These are phyloP conservation scores for Pampusana beccarii DNA, from an alignment of 2,113 vertebrate genomes.

Conservation along the genomic window DNA sequence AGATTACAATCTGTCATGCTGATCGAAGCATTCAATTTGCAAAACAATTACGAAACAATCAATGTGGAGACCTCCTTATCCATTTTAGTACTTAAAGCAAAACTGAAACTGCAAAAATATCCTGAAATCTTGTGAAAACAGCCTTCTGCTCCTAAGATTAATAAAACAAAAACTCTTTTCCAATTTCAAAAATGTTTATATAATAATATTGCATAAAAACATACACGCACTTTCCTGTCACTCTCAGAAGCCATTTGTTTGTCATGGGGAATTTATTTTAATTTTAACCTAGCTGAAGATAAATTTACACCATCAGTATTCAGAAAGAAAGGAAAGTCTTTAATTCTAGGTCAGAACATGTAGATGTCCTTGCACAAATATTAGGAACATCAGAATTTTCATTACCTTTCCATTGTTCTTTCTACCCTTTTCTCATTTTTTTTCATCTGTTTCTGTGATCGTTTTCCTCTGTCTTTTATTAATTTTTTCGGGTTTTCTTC, in stretches of 20 bases:
- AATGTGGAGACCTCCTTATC: background rate
- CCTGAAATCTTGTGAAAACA: background rate
- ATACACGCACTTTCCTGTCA: background rate
- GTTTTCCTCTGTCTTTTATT: background rate
- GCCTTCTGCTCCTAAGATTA: background rate
- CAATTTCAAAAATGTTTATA: background rate
- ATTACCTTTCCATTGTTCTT: background rate
- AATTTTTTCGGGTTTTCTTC: background rate
- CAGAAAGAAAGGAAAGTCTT: background rate
- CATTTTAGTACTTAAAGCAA: background rate
- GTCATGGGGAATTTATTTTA: background rate
- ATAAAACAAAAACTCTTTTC: background rate
- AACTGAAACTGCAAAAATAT: background rate
- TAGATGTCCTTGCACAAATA: background rate
- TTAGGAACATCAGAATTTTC: background rate
- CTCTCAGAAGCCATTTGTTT: background rate
- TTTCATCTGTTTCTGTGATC: fast-evolving
- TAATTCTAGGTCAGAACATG: background rate
- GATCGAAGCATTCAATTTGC: background rate
- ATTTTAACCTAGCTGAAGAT: background rate
- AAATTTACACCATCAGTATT: background rate
- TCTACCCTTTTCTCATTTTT: background rate
- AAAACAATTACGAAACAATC: background rate
- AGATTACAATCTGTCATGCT: background rate
- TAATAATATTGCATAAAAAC: background rate